Evolutionary conservation across 2,888 invertebrate genomes (phyloP), one percentile per base, ranked within the genome.

Genomic region (Epirrhoe tristata): DNA sequence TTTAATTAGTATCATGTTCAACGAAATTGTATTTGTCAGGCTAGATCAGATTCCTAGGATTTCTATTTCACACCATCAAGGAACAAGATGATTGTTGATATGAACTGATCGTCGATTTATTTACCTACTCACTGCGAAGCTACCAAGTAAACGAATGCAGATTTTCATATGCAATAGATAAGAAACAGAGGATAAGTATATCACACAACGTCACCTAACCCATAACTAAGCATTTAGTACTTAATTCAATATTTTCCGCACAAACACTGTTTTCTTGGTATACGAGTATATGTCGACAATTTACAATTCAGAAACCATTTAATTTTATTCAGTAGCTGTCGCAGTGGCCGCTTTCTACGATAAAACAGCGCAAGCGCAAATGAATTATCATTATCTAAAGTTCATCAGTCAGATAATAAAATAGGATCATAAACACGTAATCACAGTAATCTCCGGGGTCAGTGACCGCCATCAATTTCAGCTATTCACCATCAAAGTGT

Each of bases 401-500:
- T 63, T 60, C 57, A 60, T 57, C 50, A 56, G 48, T 32, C 17
- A 48, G 36, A 39, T 39, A 52, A 61, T 68, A 55, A 61, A 68
- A 55, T 57, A 32, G 12, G 60, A 36, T 17, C 39, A 55, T 64
- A 68, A 67, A 67, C 43, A 53, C 32, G 32, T 50, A 36, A 68
- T 61, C 54, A 39, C 52, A 55, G 58, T 55, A 16, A 59, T 59
- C 59, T 55, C 16, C 8, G 8, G 36, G 31, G 55, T 14, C 46
- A 46, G 51, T 10, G 62, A 17, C 55, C 63, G 57, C 50, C 58
- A 53, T 62, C 66, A 48, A 70, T 66, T 58, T 56, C 63, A 68
- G 66, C 66, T 66, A 68, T 66, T 61, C 34, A 51, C 57, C 54
- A 68, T 68, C 59, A 60, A 62, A 60, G 51, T 62, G 17, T 69